phyloP scores from a whole-genome alignment of 2,113 vertebrate species.

The Narcine bancroftii region DNA sequence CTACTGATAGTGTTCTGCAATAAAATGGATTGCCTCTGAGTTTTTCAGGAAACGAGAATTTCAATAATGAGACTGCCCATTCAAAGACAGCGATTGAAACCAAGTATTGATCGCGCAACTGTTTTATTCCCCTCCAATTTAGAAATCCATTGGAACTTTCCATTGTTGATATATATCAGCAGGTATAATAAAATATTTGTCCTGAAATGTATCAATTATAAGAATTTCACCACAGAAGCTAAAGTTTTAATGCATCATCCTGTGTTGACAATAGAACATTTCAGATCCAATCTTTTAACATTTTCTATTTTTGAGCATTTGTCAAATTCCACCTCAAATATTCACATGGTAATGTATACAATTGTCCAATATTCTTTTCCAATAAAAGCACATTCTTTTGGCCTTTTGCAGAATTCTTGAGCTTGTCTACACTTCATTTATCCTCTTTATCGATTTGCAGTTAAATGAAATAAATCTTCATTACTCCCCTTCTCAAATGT shows the following conservation, averaged over 20 bases:
- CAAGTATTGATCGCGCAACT: background rate
- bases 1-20: background rate
- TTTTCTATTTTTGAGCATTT: background rate
- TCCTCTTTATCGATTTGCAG: background rate
- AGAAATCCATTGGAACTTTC: background rate
- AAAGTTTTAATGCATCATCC: background rate
- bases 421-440: background rate
- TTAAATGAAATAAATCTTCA: background rate
- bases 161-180: background rate
- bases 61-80: background rate
- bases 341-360: background rate
- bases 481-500: background rate
- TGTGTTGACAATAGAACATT: background rate
- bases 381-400: background rate
- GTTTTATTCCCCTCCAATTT: conserved; percentile 18
- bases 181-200: background rate
- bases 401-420: background rate
- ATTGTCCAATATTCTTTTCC: background rate
- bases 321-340: background rate
- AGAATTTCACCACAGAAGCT: background rate
- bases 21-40: background rate
- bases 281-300: background rate
- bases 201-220: background rate
- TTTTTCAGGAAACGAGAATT: background rate
- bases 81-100: background rate